phyloP scores from a whole-genome alignment of 2,797 vertebrate species.

The Cyprinella venusta region DNA sequence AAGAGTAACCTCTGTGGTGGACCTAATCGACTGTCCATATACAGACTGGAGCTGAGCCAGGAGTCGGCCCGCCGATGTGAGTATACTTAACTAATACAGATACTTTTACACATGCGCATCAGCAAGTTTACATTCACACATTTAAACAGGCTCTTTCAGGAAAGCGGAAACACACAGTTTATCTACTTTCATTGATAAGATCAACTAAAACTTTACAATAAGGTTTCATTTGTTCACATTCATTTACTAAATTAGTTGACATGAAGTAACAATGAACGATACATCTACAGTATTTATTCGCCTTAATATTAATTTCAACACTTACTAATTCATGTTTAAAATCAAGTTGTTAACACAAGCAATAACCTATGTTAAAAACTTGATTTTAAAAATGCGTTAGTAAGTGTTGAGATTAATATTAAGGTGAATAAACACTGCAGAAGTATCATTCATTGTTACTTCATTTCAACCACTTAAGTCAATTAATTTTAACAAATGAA shows the following conservation, averaged over 20 bases:
- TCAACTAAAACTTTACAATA: background rate
- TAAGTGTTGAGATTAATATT: no score
- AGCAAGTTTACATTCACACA: background rate
- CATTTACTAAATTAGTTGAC: background rate
- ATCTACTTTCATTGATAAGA: background rate
- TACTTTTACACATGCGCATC: background rate
- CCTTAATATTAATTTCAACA: background rate
- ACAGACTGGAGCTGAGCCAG: conserved; percentile 93
- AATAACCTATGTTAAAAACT: no score
- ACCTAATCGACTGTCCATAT: conserved; percentile 92
- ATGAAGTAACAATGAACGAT: background rate
- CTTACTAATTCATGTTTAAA: background rate
- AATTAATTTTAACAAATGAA: background rate
- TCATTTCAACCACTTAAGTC: no score
- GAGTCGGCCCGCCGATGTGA: conserved; percentile 93
- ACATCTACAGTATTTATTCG: no score
- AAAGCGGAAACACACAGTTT: background rate
- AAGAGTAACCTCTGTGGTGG: conserved; percentile 87
- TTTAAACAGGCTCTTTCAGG: background rate
- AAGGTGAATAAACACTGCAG: no score
- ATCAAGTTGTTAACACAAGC: background rate
- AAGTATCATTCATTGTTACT: no score
- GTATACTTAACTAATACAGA: conserved; percentile 56
- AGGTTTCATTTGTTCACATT: background rate
- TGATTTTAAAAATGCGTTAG: no score